Conservation (phyloP, 2,797 vertebrate genomes). For the Pelochelys cantorii region DNA sequence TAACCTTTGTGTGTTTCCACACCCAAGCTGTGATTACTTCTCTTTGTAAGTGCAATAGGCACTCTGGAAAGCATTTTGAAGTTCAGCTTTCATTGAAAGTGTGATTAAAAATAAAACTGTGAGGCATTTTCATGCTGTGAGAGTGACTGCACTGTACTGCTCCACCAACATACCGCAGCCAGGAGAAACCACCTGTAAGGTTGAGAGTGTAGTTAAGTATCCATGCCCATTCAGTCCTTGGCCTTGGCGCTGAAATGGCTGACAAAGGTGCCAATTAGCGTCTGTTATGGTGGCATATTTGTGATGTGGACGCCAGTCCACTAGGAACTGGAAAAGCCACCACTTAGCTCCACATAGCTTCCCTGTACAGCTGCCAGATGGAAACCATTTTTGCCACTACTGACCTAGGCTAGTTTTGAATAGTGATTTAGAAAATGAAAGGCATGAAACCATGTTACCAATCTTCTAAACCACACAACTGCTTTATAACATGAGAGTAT, state of each 20-base stretch:
- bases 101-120: not conserved
- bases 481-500: constrained; percentile 12
- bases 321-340: not conserved
- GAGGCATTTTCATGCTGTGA: not conserved
- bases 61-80: fast-evolving
- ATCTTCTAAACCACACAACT: not conserved
- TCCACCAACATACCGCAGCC: not conserved
- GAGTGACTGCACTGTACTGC: too few species aligned
- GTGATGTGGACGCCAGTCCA: fast-evolving
- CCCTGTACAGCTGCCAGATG: not conserved
- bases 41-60: fast-evolving
- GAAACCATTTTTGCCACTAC: fast-evolving
- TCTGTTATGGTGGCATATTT: fast-evolving
- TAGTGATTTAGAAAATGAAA: not conserved
- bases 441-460: not conserved
- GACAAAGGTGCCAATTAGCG: not conserved
- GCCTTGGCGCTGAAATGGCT: fast-evolving
- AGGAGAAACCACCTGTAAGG: fast-evolving
- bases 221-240: fast-evolving
- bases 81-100: not conserved
- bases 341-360: fast-evolving
- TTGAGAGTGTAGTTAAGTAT: fast-evolving
- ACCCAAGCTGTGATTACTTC: fast-evolving
- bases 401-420: not conserved
- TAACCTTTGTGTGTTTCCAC: not conserved